phyloP scores from a whole-genome alignment of 1,140 invertebrate species.

The Tetramorium parvispinum region DNA sequence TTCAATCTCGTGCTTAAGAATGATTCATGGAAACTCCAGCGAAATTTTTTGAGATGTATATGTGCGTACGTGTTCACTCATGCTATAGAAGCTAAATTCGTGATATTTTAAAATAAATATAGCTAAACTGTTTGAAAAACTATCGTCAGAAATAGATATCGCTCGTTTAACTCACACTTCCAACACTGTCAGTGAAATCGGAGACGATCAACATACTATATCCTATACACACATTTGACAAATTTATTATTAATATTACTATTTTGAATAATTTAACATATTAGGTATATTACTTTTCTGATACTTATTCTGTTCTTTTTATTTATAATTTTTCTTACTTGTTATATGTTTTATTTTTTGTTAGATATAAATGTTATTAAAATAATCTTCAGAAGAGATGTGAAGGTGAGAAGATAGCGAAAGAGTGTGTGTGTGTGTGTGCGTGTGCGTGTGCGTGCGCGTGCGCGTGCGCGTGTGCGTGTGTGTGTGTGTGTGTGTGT shows the following conservation, averaged over 20 bases:
- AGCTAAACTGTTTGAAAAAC: neutral
- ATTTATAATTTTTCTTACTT: neutral
- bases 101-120: constrained; percentile 13
- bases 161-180: neutral
- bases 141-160: constrained; percentile 16
- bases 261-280: neutral
- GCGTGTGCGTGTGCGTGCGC: too few relatives aligned
- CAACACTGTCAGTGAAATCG: constrained; percentile 7
- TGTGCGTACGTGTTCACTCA: neutral
- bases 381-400: too few relatives aligned
- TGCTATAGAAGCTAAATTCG: neutral
- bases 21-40: neutral
- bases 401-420: too few relatives aligned
- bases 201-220: neutral
- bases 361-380: too few relatives aligned
- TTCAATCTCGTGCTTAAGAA: neutral
- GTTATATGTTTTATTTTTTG: too few relatives aligned
- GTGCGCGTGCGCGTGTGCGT: too few relatives aligned
- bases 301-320: neutral
- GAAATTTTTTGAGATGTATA: neutral
- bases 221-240: neutral
- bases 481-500: too few relatives aligned
- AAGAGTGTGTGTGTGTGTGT: too few relatives aligned
- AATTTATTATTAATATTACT: neutral
- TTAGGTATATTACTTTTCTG: neutral